Base-by-base conservation (phyloP, 2,888 invertebrate genomes). In the Oeneis ivallda region DNA sequence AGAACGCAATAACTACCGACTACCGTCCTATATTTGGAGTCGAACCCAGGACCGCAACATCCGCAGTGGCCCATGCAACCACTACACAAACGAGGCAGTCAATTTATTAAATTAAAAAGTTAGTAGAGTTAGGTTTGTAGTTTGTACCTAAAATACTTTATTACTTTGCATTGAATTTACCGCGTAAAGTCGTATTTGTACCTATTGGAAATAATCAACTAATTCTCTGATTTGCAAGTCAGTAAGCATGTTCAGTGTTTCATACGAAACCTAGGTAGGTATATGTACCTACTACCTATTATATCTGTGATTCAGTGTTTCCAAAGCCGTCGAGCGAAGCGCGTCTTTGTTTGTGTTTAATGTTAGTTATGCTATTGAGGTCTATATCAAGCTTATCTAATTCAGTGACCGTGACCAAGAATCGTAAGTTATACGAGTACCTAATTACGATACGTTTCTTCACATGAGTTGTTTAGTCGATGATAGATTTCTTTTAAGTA, bases 291-390 rank as follows among this genome's bases (percentile, higher is more conserved):
- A 26, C n/a, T 26, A 26, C 26, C 26, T 26, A 37, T 7, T 7
- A 2, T 37, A 7, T 1, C 7, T 37, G 1, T 45, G 0, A 45
- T 2, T 45, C 53, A 71, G 69, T 71, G 50, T 64, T 63, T 64
- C 64, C 62, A 59, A 19, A 58, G 53, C 52, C 58, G 52, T 49
- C 43, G 49, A 8, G 56, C n/a, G 52, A 43, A 52, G 8, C 64
- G 60, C 45, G 26, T 53, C 69, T 62, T 19, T 67, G 50, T 49
- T 15, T 19, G 26, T 67, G 50, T 49, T 15, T 34, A 26, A 26
- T 26, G 26, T 26, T 26, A 75, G 79, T 76, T 73, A 87, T 87
- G 86, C 73, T 86, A 74, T 54, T 54, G 11, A 85, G 81, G 74
- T 79, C 77, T 54, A 64, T 86, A 61, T 72, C 74, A 66, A 75